phyloP scores from a whole-genome alignment of 2,113 vertebrate genomes.

The Lepisosteus osseus region DNA sequence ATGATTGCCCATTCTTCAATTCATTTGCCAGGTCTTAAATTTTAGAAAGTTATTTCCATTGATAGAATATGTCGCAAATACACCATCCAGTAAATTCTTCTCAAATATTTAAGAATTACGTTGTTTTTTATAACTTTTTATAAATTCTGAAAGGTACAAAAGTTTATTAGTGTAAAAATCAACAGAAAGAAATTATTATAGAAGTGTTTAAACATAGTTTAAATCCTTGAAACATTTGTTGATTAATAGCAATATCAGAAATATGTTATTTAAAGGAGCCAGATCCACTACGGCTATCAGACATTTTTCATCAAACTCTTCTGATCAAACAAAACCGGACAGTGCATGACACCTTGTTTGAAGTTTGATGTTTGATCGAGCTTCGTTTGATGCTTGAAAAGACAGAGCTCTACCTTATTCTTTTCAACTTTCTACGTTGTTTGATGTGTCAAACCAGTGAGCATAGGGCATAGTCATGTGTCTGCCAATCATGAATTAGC shows the following conservation, averaged over 20 bases:
- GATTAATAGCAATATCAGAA: slow-evolving; percentile 27
- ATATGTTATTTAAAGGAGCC: slow-evolving; percentile 17
- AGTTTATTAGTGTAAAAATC: too few relatives aligned
- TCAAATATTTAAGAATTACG: too few relatives aligned
- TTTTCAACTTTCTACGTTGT: slow-evolving; percentile 25
- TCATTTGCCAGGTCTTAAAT: too few relatives aligned
- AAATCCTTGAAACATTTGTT: slow-evolving; percentile 13
- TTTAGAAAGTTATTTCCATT: too few relatives aligned
- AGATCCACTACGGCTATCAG: slow-evolving; percentile 17
- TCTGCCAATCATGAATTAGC: slow-evolving; percentile 6
- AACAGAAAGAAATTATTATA: background rate
- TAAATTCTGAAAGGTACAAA: too few relatives aligned
- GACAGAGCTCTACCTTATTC: slow-evolving; percentile 27
- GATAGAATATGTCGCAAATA: too few relatives aligned
- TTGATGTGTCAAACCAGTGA: slow-evolving; percentile 31
- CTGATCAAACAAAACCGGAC: slow-evolving; percentile 59
- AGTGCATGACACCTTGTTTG: slow-evolving; percentile 66
- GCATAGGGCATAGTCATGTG: background rate
- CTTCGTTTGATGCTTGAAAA: slow-evolving; percentile 46
- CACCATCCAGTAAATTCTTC: too few relatives aligned
- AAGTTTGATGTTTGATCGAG: slow-evolving; percentile 71
- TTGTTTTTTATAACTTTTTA: too few relatives aligned
- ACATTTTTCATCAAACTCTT: slow-evolving; percentile 52
- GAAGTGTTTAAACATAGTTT: too few relatives aligned
- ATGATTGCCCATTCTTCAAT: too few relatives aligned